Evolutionary conservation across 2,113 vertebrate species (phyloP).

Genomic region (Brienomyrus brachyistius): DNA sequence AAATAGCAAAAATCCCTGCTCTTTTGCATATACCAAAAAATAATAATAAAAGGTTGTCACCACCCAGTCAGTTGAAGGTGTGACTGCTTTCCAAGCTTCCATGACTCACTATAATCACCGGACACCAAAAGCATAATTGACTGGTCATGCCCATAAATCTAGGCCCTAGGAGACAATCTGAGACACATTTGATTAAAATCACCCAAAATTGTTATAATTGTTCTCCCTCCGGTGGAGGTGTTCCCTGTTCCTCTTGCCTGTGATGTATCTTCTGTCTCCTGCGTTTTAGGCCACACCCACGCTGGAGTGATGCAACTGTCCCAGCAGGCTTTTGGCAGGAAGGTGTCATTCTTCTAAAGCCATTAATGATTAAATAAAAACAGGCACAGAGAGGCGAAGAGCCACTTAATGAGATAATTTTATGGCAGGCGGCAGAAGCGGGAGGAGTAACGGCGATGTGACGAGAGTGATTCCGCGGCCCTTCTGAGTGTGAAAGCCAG

Average conservation of each 20-base stretch:
- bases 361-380: neutral
- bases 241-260: neutral
- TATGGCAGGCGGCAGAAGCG: neutral
- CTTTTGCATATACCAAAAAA: neutral
- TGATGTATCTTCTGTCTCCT: neutral
- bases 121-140: neutral
- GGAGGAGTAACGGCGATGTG: neutral
- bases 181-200: neutral
- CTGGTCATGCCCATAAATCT: neutral
- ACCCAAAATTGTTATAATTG: neutral
- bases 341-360: neutral
- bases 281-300: neutral
- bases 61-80: neutral
- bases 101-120: neutral
- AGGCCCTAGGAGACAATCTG: neutral
- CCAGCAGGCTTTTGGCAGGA: neutral
- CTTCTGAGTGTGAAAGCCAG: neutral
- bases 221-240: neutral
- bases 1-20: neutral
- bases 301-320: neutral
- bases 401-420: neutral
- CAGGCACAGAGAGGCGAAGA: neutral
- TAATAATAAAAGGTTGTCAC: neutral
- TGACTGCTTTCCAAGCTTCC: neutral
- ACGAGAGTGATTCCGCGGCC: neutral